Conservation (phyloP, 2,113 vertebrate genomes). For the Oreochromis tanganicae region DNA sequence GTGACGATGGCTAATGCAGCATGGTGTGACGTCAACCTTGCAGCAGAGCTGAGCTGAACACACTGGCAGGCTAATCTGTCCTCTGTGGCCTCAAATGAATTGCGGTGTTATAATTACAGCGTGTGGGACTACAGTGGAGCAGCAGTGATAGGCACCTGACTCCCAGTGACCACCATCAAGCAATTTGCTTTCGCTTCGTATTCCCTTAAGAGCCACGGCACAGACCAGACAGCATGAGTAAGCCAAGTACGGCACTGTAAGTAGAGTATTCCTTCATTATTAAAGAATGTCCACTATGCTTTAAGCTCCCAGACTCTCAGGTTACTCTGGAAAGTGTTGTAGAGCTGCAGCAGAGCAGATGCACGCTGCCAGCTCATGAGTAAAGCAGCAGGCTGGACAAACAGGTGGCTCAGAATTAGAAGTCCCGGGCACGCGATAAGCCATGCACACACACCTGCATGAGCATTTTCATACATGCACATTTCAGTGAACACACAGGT, state of each 20-base stretch:
- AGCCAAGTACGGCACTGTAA: constrained; percentile 26
- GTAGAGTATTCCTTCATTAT: constrained; percentile 63
- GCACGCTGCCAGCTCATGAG: background rate
- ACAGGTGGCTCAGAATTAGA: constrained; percentile 37
- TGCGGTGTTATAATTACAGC: constrained; percentile 44
- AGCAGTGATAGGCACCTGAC: constrained; percentile 2
- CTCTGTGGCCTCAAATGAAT: constrained; percentile 59
- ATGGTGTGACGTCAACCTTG: constrained; percentile 70
- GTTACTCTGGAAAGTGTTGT: constrained; percentile 50
- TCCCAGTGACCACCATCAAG: constrained; percentile 3
- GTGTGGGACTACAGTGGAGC: background rate
- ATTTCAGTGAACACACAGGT: background rate
- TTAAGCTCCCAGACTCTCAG: constrained; percentile 40
- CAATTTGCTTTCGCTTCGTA: background rate
- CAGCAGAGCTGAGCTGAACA: constrained; percentile 60
- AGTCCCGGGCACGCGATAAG: background rate
- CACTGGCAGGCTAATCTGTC: constrained; percentile 60
- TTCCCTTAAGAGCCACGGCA: background rate
- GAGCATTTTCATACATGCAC: background rate
- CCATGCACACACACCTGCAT: background rate
- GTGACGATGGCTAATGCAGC: constrained; percentile 65
- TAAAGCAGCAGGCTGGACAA: background rate
- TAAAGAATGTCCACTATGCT: constrained; percentile 50
- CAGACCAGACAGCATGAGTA: background rate
- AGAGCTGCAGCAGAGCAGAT: constrained; percentile 38